phyloP scores from a whole-genome alignment of 2,113 vertebrate genomes.

The Leptocoma aspasia region DNA sequence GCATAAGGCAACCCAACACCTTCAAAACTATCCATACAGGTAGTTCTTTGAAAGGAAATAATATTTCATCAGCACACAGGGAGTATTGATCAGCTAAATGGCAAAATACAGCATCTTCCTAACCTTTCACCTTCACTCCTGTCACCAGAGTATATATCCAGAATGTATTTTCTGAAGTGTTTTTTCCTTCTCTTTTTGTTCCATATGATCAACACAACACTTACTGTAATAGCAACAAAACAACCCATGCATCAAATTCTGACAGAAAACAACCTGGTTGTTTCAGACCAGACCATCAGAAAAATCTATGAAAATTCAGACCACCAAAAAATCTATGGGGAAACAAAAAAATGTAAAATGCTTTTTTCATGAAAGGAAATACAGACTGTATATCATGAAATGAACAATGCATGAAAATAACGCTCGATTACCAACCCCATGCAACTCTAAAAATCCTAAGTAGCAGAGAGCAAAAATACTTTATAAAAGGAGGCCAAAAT shows the following conservation, averaged over 20 bases:
- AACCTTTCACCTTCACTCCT: neutral
- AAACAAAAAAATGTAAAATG: neutral
- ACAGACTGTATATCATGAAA: neutral
- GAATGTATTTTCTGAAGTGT: neutral
- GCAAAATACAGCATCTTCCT: neutral
- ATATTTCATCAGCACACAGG: neutral
- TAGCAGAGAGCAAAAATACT: neutral
- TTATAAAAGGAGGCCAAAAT: neutral
- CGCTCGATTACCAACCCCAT: neutral
- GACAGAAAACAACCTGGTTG: neutral
- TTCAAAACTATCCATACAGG: neutral
- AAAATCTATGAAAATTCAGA: neutral
- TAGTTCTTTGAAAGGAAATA: neutral
- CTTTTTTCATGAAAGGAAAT: neutral
- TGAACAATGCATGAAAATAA: neutral
- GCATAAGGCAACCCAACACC: neutral
- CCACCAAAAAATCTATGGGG: neutral
- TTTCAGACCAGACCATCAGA: neutral
- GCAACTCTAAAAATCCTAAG: neutral
- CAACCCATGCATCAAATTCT: neutral
- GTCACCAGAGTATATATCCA: neutral
- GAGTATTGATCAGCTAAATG: neutral
- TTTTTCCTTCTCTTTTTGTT: neutral
- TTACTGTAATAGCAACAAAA: neutral
- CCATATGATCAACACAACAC: neutral